Percentiles rank a stretch among this genome's conserved stretches.
Conservation (phyloP, 2,113 vertebrate genomes). For the Sminthopsis crassicaudata region DNA sequence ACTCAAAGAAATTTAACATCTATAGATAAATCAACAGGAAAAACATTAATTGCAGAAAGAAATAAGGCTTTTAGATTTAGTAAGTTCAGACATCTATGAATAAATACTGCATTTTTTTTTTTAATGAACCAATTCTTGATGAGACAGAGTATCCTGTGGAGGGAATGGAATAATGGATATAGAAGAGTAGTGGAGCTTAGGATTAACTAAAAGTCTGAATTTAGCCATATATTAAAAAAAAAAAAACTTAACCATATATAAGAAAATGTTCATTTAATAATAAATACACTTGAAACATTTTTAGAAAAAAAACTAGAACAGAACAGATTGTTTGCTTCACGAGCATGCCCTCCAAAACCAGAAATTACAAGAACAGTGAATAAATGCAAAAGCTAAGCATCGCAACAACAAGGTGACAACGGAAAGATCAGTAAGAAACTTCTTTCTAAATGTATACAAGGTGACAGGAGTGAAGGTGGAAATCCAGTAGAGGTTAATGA, state of each 20-base stretch:
- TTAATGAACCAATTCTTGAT: neutral
- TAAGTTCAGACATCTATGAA: neutral
- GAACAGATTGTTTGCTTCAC: neutral
- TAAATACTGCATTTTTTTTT: neutral
- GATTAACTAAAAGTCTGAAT: neutral
- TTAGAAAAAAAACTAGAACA: neutral
- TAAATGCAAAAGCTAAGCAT: neutral
- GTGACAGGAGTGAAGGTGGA: neutral
- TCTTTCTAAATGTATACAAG: neutral
- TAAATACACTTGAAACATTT: neutral
- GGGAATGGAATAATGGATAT: neutral
- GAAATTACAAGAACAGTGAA: neutral
- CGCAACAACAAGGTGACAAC: neutral
- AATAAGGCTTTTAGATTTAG: neutral
- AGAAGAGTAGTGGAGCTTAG: neutral
- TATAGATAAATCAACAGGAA: neutral
- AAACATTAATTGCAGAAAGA: neutral
- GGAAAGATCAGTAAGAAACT: neutral
- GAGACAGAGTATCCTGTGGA: neutral
- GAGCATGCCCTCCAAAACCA: neutral
- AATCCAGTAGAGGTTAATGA: neutral
- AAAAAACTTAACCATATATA: neutral
- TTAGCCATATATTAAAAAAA: neutral
- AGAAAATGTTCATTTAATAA: neutral
- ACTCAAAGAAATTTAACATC: neutral